phyloP scores from a whole-genome alignment of 1,140 invertebrate genomes.

The Bombus difficillimus region DNA sequence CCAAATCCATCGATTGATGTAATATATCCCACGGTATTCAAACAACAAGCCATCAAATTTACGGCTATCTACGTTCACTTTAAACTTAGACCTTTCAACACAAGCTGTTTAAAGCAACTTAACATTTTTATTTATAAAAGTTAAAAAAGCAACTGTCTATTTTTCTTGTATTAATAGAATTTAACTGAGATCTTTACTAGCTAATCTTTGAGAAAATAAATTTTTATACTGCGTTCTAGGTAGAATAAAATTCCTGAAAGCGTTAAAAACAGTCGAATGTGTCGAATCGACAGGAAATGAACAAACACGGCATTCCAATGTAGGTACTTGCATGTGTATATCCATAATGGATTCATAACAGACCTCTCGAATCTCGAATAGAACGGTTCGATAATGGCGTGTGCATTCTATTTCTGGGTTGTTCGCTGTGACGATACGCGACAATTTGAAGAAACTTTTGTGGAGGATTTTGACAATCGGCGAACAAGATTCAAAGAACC shows the following conservation, averaged over 20 bases:
- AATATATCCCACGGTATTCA: not conserved
- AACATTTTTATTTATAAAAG: not conserved
- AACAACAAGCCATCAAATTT: not conserved
- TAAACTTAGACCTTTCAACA: not conserved
- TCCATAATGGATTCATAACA: not conserved
- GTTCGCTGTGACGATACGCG: slow-evolving; percentile 14
- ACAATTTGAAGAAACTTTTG: slow-evolving; percentile 12
- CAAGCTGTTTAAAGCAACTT: not conserved
- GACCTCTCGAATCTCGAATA: not conserved
- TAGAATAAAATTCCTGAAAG: no score
- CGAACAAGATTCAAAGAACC: not conserved
- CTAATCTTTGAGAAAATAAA: no score
- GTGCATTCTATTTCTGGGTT: slow-evolving; percentile 15
- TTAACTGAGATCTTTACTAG: no score
- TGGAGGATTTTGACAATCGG: not conserved
- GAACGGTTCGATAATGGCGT: not conserved
- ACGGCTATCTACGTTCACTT: not conserved
- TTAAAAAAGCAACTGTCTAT: not conserved
- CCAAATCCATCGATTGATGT: not conserved
- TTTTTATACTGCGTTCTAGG: no score
- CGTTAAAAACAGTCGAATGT: not conserved
- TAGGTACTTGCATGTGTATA: not conserved
- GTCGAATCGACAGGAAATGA: not conserved
- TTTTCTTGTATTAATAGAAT: no score
- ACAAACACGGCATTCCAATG: not conserved